Conservation (phyloP, 1,140 invertebrate genomes). For the Lepidurus arcticus region DNA sequence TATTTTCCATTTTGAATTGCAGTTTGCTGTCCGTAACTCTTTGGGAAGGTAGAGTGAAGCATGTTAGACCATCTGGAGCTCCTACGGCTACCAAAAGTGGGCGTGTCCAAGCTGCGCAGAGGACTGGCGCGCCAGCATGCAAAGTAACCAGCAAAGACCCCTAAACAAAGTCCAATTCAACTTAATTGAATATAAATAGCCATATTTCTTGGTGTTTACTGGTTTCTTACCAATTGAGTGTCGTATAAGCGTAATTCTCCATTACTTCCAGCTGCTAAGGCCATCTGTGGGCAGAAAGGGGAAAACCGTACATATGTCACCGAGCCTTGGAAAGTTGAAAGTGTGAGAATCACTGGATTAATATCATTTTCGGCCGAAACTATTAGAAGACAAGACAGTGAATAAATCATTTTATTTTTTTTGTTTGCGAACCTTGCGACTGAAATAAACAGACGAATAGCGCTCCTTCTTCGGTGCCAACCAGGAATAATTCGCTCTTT, state of each 20-base stretch:
- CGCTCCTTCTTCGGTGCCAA: not conserved
- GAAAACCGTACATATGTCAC: not conserved
- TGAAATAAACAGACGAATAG: not conserved
- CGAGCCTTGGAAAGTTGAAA: not conserved
- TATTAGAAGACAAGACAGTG: not conserved
- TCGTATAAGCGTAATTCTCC: not conserved
- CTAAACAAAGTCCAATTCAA: not conserved
- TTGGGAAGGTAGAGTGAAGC: not conserved
- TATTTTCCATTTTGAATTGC: not conserved
- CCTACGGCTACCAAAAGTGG: not conserved
- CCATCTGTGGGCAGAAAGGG: not conserved
- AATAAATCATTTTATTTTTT: not conserved
- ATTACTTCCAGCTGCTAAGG: slow-evolving; percentile 1
- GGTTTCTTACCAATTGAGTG: not conserved
- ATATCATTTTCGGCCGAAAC: not conserved
- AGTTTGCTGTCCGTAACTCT: not conserved
- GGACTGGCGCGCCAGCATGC: not conserved
- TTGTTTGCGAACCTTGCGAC: not conserved
- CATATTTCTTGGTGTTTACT: not conserved
- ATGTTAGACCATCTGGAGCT: not conserved
- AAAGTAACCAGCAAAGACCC: not conserved
- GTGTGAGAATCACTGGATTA: not conserved
- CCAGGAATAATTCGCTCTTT: not conserved
- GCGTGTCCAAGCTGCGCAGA: slow-evolving; percentile 1
- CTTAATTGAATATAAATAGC: too few relatives aligned